These are phyloP conservation scores for Hesperophylax magnus DNA, from an alignment of 1,140 invertebrate species.

Conservation along the genomic window DNA sequence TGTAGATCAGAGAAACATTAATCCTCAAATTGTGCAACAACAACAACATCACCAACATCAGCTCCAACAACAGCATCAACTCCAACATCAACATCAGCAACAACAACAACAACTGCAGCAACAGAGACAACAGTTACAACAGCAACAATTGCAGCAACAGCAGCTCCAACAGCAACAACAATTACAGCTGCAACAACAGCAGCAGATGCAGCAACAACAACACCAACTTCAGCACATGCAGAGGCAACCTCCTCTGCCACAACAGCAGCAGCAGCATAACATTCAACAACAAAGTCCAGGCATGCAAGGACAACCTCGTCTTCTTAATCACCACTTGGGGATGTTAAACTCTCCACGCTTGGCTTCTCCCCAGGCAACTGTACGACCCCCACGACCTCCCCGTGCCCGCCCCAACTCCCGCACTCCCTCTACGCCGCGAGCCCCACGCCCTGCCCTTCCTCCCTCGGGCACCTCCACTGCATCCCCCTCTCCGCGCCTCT, in stretches of 20 bases:
- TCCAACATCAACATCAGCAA: conserved; percentile 61
- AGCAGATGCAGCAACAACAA: conserved; percentile 39
- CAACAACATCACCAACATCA: conserved; percentile 63
- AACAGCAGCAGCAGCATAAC: conserved; percentile 53
- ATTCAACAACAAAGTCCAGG: conserved; percentile 49
- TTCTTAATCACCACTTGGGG: conserved; percentile 49
- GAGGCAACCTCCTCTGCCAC: conserved; percentile 59
- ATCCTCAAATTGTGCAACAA: conserved; percentile 64
- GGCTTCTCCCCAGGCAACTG: conserved; percentile 1
- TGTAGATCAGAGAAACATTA: conserved; percentile 64
- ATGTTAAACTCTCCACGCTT: background rate
- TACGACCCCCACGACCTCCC: conserved; percentile 21
- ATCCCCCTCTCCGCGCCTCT: background rate
- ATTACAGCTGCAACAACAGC: conserved; percentile 63
- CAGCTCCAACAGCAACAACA: conserved; percentile 62
- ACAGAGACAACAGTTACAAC: conserved; percentile 59
- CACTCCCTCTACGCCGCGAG: background rate
- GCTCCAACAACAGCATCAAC: conserved; percentile 64
- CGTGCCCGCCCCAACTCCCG: conserved; percentile 16
- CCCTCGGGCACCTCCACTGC: background rate
- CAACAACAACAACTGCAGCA: conserved; percentile 59
- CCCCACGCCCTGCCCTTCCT: too few relatives aligned
- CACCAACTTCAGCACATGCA: conserved; percentile 59
- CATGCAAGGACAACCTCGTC: conserved; percentile 28
- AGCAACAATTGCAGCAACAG: conserved; percentile 59